A percentile compares a stretch with the other conserved stretches of the same genome.
Evolutionary conservation across 2,797 vertebrate genomes (phyloP).

Genomic region (Cuculus canorus): DNA sequence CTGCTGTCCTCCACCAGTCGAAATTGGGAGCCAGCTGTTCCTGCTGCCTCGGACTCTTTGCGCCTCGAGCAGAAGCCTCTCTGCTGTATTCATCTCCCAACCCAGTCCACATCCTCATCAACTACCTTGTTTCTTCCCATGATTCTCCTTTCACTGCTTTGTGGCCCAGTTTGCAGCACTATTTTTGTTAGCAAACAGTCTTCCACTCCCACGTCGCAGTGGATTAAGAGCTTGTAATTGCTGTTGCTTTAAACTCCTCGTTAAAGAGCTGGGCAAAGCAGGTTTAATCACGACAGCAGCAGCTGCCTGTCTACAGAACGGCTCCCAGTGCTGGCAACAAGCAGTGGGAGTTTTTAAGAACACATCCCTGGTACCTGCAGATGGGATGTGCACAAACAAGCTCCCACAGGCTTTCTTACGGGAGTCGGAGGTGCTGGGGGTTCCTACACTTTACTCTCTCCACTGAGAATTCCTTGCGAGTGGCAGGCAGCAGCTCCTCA

Average conservation of each 20-base stretch:
- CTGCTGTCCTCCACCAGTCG: not conserved
- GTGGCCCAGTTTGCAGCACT: slow-evolving; percentile 27
- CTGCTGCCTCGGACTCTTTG: not conserved
- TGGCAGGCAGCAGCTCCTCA: not conserved
- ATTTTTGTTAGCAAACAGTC: slow-evolving; percentile 1
- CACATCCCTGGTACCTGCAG: not conserved
- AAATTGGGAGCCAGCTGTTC: not conserved
- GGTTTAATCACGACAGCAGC: slow-evolving; percentile 6
- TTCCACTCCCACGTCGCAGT: not conserved
- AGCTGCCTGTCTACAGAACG: not conserved
- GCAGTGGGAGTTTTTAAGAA: not conserved
- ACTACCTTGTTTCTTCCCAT: not conserved
- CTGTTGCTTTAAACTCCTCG: not conserved
- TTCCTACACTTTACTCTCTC: not conserved
- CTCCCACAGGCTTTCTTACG: not conserved
- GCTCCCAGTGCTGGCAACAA: not conserved
- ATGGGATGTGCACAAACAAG: not conserved
- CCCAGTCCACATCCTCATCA: not conserved
- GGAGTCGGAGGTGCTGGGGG: not conserved
- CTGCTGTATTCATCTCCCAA: not conserved
- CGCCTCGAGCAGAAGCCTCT: not conserved
- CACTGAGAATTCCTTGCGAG: not conserved
- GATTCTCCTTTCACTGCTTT: not conserved
- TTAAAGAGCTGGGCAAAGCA: slow-evolving; percentile 5
- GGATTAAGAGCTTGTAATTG: slow-evolving; percentile 38